Evolutionary conservation across 2,797 vertebrate genomes (phyloP), one percentile per base, ranked within the genome.

Genomic region (Falco biarmicus): DNA sequence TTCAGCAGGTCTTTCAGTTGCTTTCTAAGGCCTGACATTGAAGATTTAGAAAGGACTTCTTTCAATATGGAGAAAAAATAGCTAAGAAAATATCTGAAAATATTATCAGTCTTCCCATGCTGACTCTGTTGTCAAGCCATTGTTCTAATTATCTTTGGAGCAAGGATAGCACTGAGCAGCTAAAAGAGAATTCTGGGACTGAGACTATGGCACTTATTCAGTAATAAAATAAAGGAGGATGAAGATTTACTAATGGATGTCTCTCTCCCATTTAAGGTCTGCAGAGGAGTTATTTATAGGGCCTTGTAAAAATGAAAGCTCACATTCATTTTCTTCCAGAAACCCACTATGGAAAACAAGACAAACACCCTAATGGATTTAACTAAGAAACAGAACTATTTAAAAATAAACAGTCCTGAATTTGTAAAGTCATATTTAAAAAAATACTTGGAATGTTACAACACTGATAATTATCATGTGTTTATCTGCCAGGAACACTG

Each of bases 351-450:
- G 90, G 69, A 96, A 97, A 97, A 87, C 32, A 19, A 96, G 75
- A 90, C 90, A 82, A 95, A 95, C n/a, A 83, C 88, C 53, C 32
- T 90, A 95, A 94, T 56, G 73, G 51, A 71, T 90, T 89, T 79
- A 83, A 51, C 51, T 83, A 71, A 86, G 81, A 61, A 87, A 90
- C 7, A 78, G 28, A 96, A 78, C 25, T 91, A 93, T 93, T 97
- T 94, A 70, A 97, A 97, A 97, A 96, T 68, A 97, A 97, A 91
- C 57, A 85, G 25, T 59, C 71, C 93, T 64, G 74, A 95, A 85
- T 80, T 85, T 86, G 47, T 63, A 81, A 89, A 71, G 74, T 93
- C 53, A 80, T 96, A 57, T 91, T 95, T 85, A 74, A 89, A 95
- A 89, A 97, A 85, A 88, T 21, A 47, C 65, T 92, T 83, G 76